Base-by-base conservation (phyloP, 1,140 invertebrate genomes). In the Leptinotarsa lineolata region DNA sequence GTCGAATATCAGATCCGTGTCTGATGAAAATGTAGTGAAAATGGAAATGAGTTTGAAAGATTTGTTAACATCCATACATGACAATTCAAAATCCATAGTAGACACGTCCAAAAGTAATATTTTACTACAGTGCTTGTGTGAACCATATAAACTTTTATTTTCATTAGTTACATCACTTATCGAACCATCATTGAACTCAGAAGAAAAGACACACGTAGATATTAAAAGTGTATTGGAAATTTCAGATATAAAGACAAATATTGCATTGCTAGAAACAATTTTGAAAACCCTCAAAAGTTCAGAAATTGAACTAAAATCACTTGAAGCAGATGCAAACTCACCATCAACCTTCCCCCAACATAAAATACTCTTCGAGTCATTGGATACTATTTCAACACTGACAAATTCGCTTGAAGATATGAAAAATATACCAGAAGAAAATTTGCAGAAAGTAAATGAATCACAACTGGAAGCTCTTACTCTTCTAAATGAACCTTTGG, bases 61-160 rank as follows among this genome's bases (percentile, higher is more conserved):
- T n/a, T 6, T 20, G 4, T 30, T 63, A 4, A 12, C 8, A 63
- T 30, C 24, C 2, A 48, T 71, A 39, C 39, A n/a, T 30, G 24
- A 30, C 8, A 71, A 30, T 61, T 15, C 70, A 13, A 22, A 63
- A 63, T 6, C 4, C n/a, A 21, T 74, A 24, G 67, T 74, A 22
- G 69, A 74, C 13, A 71, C 45, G 48, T 74, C 73, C 13, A 46
- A 20, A 13, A 66, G 54, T 13, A 58, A 21, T 68, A 68, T 22
- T 8, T 13, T 69, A 54, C 16, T 77, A 15, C 72, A 79, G 58
- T 76, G 75, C 54, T 68, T 78, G 46, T 54, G 73, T 44, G 78
- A 79, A 73, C 74, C 78, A 44, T 21, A 77, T 24, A 79, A 79
- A 72, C 63, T 79, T 16, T 65, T 79, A 6, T 16, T 59, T 3